Evolutionary conservation across 2,797 vertebrate genomes (phyloP), one percentile per base, ranked within the genome.

Genomic region (Dallia pectoralis): DNA sequence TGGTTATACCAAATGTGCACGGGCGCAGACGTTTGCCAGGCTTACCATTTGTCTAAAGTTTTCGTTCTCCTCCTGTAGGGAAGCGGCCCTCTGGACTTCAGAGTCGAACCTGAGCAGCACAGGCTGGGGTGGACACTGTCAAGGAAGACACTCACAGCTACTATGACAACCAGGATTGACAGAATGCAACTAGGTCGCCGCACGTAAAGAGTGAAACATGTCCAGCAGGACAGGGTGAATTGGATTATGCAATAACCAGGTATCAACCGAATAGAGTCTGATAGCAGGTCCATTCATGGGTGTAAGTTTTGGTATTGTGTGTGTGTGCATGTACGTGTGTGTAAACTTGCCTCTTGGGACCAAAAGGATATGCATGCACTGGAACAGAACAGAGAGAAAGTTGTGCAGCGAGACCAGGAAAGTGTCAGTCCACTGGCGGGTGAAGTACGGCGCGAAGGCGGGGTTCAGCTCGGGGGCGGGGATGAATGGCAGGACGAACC

Each of bases 321-420:
- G 5, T 0, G 33, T 6, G 67, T 30, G 40, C 48, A 4, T 32
- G 47, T 29, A n/a, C 5, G 67, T 30, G 40, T 68, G 11, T 32
- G 47, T 29, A n/a, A n/a, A 22, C 12, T 36, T 25, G 29, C 47
- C 29, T 3, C 40, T 12, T 44, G 12, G 14, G 8, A 59, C 16
- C 25, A 74, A 77, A 92, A 97, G 96, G 97, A 99, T 99, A 99
- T 99, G 98, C 96, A 99, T 96, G 80, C 96, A 98, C 91, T 97
- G 97, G 91, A 99, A 98, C 18, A 99, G 93, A 63, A 98, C 96
- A 0, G 97, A 98, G 80, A 99, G 93, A 86, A 99, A 99, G 92
- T 99, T 99, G 90, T 99, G 97, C 83, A 99, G 93, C 0, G 98
- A 99, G 51, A 99, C 96, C 0, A 98, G 93, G 90, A 99, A 99